Conservation (phyloP, 2,797 vertebrate species). For the Pipistrellus kuhlii region DNA sequence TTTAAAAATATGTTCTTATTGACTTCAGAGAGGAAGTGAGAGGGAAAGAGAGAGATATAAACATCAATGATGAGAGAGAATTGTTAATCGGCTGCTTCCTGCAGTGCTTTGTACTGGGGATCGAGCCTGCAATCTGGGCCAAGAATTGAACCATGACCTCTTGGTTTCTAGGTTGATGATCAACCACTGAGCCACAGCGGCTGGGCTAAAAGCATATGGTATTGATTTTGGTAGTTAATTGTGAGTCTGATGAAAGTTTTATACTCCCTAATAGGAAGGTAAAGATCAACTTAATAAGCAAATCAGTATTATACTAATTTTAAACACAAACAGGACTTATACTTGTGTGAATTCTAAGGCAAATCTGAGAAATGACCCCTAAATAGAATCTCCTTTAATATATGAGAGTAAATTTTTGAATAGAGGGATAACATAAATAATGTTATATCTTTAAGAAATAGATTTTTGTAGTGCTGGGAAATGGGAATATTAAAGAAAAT, state of each 20-base stretch:
- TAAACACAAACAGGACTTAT: not conserved
- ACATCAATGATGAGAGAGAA: too few species aligned
- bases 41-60: too few species aligned
- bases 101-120: too few species aligned
- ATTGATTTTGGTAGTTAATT: not conserved
- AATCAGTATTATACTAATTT: not conserved
- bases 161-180: too few species aligned
- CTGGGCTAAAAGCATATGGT: not conserved
- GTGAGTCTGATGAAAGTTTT: not conserved
- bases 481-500: not conserved
- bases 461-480: not conserved
- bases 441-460: conserved; percentile 41
- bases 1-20: too few species aligned
- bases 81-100: too few species aligned
- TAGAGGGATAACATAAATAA: not conserved
- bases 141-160: too few species aligned
- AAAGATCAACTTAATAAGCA: not conserved
- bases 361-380: not conserved
- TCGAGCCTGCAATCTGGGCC: too few species aligned
- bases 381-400: not conserved
- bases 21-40: too few species aligned
- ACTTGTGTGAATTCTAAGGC: not conserved
- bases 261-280: not conserved
- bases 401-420: not conserved
- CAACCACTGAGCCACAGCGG: too few species aligned